Base-by-base conservation (phyloP, 2,113 vertebrate species). In the Tiliqua scincoides region DNA sequence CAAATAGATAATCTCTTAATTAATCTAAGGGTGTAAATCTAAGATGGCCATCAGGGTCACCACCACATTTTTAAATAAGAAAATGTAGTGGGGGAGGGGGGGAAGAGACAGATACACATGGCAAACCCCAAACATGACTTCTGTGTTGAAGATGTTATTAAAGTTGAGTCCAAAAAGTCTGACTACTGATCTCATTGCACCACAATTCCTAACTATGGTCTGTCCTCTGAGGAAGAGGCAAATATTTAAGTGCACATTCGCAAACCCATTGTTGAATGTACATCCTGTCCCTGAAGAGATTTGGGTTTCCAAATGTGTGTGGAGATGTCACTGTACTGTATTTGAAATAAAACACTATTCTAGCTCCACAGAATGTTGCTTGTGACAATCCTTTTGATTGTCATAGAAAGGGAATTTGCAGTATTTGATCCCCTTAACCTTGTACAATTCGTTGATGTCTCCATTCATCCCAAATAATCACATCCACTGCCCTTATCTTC, bases 401-500 rank as follows among this genome's bases (percentile, higher is more conserved):
- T 48, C 61, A 80, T 30, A 23, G 3, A 21, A 57, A 77, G 30
- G 7, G n/a, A 57, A 32, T 12, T 27, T 20, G n/a, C 21, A 18
- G 32, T 17, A 57, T 71, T 79, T 30, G 21, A 23, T 52, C n/a
- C 15, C 86, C 75, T 43, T 59, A 77, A 89, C 21, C 2, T 15
- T 59, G 32, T 0, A 48, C 0, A 23, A 1, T 37, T 3, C 48
- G 37, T 48, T 79, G 15, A 78, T 83, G 79, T 65, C 81, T 70
- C 63, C 23, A 62, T 15, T 27, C 30, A 27, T 4, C 0, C 25
- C n/a, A 71, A n/a, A 1, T 35, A 1, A 63, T 65, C 15, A 15
- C 35, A 20, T 0, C 0, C 20, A 37, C n/a, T 37, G 73, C 18
- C 17, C 43, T 62, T 15, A 2, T 1, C 52, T 4, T 2, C 0